phyloP scores from a whole-genome alignment of 2,888 invertebrate species.

The Norana najaformis region DNA sequence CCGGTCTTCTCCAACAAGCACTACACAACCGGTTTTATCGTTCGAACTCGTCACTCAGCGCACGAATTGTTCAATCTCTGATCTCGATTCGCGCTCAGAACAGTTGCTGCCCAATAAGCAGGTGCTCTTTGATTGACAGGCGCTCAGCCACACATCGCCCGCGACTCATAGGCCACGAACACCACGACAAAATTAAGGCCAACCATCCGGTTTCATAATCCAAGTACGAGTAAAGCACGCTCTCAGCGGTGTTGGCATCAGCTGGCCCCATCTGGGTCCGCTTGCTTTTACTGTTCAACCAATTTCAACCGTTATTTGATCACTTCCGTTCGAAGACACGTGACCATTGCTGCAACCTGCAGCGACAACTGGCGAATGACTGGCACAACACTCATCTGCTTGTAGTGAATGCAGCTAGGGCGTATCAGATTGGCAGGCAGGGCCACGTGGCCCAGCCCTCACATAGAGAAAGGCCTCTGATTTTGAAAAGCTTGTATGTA shows the following conservation, averaged over 20 bases:
- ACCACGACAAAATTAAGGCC: background rate
- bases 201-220: background rate
- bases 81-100: background rate
- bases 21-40: background rate
- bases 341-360: background rate
- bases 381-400: background rate
- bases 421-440: too few species aligned
- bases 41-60: conserved; percentile 1
- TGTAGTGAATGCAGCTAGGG: too few species aligned
- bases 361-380: background rate
- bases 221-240: background rate
- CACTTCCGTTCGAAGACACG: background rate
- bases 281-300: background rate
- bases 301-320: background rate
- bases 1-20: background rate
- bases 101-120: background rate
- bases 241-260: background rate
- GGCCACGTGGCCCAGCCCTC: too few species aligned
- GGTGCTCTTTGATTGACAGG: background rate
- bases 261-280: background rate
- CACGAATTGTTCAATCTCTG: background rate
- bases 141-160: background rate
- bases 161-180: background rate
- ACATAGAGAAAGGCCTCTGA: too few species aligned
- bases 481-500: too few species aligned